These are phyloP conservation scores for Diplosoma virens DNA, from an alignment of 23 tunicate genomes.

Conservation along the genomic window DNA sequence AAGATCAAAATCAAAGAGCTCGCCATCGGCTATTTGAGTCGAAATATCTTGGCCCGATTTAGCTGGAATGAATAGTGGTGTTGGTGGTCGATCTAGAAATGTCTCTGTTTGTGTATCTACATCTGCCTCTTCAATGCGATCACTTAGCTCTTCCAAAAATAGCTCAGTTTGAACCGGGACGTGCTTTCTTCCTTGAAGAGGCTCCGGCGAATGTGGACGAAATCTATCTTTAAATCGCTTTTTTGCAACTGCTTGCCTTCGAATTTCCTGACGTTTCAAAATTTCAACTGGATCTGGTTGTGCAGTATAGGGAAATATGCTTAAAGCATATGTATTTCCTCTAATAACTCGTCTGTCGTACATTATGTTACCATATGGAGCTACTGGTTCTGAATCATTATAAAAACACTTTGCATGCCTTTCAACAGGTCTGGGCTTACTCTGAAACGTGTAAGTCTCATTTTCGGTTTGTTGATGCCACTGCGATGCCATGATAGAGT, in stretches of 20 bases:
- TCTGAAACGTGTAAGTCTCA: conserved; percentile 76
- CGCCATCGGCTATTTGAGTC: conserved; percentile 87
- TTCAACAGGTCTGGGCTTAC: conserved; percentile 67
- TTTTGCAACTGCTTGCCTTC: conserved; percentile 75
- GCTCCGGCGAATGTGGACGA: conserved; percentile 66
- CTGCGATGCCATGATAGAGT: conserved; percentile 81
- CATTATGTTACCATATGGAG: conserved; percentile 91
- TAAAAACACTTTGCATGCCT: conserved; percentile 57
- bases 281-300: conserved; percentile 91
- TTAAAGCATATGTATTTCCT: conserved; percentile 93
- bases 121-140: conserved; percentile 95
- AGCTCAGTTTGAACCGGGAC: conserved; percentile 83
- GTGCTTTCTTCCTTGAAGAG: conserved; percentile 85
- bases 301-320: conserved; percentile 58
- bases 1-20: conserved; percentile 85
- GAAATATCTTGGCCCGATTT: conserved; percentile 83
- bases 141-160: conserved; percentile 87
- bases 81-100: conserved; percentile 91
- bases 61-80: conserved; percentile 87
- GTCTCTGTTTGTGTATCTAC: conserved; percentile 88
- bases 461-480: conserved; percentile 61
- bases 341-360: conserved; percentile 83
- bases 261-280: conserved; percentile 72
- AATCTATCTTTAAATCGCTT: conserved; percentile 71
- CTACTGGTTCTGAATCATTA: conserved; percentile 37